phyloP scores from a whole-genome alignment of 1,140 invertebrate genomes.

The Caerostris darwini region DNA sequence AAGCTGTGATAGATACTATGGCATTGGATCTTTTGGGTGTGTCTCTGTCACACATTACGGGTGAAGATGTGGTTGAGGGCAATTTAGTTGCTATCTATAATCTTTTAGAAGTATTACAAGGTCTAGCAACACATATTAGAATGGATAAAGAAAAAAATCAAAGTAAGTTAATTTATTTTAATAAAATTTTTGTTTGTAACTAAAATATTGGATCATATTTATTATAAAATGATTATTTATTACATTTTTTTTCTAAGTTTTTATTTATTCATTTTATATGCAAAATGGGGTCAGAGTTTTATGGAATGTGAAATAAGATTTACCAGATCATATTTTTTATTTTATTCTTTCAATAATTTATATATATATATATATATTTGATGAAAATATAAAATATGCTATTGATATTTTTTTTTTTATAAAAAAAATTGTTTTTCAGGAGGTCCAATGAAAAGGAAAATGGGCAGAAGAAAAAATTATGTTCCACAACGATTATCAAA shows the following conservation, averaged over 20 bases:
- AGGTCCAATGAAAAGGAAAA: neutral
- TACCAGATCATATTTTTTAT: too few relatives aligned
- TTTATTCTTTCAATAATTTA: too few relatives aligned
- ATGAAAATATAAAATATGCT: too few relatives aligned
- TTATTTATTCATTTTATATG: neutral
- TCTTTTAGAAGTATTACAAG: constrained; percentile 71
- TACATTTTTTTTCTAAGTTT: neutral
- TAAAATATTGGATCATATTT: neutral
- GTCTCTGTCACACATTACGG: constrained; percentile 75
- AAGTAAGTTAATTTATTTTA: neutral
- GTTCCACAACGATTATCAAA: neutral
- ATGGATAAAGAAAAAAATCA: neutral
- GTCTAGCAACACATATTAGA: neutral
- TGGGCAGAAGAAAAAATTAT: neutral
- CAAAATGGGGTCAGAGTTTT: too few relatives aligned
- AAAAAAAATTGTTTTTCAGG: neutral
- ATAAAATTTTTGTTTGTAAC: neutral
- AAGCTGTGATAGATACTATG: constrained; percentile 74
- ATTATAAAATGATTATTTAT: neutral
- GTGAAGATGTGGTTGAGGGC: constrained; percentile 72
- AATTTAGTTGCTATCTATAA: constrained; percentile 62
- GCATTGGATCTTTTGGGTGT: constrained; percentile 74
- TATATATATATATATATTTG: too few relatives aligned
- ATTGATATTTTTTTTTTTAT: too few relatives aligned
- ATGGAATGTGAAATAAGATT: too few relatives aligned